Conservation (phyloP, 2,888 invertebrate species). For the Lypha dubia region DNA sequence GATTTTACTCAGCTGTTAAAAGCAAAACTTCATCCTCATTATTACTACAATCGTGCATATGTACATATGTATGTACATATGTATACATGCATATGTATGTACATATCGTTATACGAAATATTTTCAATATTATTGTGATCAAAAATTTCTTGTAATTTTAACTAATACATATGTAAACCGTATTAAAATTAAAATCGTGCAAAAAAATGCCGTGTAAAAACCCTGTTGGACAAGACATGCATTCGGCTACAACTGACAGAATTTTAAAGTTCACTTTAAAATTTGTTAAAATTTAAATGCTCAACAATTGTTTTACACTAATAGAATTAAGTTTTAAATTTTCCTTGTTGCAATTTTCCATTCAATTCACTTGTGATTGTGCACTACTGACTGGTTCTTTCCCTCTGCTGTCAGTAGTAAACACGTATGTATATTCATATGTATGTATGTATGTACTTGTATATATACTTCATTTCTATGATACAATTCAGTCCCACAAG, state of each 20-base stretch:
- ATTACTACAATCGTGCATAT: neutral
- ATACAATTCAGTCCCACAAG: slow-evolving; percentile 50
- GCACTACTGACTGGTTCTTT: neutral
- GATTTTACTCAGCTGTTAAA: too few relatives aligned
- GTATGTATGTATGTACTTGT: too few relatives aligned
- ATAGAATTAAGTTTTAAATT: slow-evolving; percentile 7
- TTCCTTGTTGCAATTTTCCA: neutral
- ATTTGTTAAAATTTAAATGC: slow-evolving; percentile 6
- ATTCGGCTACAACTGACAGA: neutral
- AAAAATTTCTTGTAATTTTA: too few relatives aligned
- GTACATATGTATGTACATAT: neutral
- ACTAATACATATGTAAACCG: too few relatives aligned
- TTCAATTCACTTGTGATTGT: neutral
- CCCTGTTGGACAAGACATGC: too few relatives aligned
- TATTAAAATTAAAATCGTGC: too few relatives aligned
- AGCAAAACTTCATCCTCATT: too few relatives aligned
- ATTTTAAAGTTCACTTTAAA: neutral
- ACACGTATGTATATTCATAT: too few relatives aligned
- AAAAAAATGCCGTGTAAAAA: too few relatives aligned
- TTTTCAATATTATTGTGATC: too few relatives aligned
- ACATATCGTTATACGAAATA: neutral
- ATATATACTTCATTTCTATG: neutral
- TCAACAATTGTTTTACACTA: neutral
- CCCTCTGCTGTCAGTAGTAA: neutral
- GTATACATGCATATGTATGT: neutral